Conservation (phyloP, 1,140 invertebrate species). For the Limonius californicus region DNA sequence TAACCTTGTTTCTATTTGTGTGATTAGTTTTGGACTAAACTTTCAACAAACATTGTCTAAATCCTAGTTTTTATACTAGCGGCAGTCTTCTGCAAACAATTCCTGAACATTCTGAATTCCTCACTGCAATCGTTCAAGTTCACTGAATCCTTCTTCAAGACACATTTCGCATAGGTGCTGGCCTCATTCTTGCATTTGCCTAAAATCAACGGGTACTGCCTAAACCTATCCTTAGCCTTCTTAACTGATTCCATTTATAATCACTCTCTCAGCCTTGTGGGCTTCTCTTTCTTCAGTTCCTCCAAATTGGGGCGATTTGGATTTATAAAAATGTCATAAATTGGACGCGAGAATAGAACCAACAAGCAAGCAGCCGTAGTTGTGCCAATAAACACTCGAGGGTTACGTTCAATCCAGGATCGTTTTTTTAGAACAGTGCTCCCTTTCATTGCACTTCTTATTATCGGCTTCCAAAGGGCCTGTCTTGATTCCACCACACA, state of each 20-base stretch:
- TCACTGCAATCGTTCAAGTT: slow-evolving; percentile 66
- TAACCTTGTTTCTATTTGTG: no score
- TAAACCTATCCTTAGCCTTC: slow-evolving; percentile 66
- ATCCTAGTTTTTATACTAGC: slow-evolving; percentile 61
- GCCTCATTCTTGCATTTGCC: slow-evolving; percentile 66
- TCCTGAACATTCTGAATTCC: slow-evolving; percentile 71
- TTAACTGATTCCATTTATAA: slow-evolving; percentile 76
- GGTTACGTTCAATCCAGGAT: slow-evolving; percentile 52
- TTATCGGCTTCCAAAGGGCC: slow-evolving; percentile 32
- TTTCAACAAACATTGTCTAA: slow-evolving; percentile 38
- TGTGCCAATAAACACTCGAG: slow-evolving; percentile 51
- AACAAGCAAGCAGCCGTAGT: slow-evolving; percentile 48
- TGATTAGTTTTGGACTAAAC: slow-evolving; percentile 4
- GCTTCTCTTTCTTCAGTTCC: slow-evolving; percentile 25
- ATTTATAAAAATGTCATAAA: slow-evolving; percentile 63
- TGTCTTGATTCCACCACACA: slow-evolving; percentile 64
- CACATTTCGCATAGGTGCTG: slow-evolving; percentile 70
- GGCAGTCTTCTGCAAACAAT: slow-evolving; percentile 65
- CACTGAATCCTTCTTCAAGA: slow-evolving; percentile 66
- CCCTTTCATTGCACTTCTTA: slow-evolving; percentile 35
- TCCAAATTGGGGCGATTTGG: slow-evolving; percentile 26
- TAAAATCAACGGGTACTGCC: slow-evolving; percentile 68
- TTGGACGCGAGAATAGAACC: slow-evolving; percentile 62
- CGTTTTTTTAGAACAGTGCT: slow-evolving; percentile 38
- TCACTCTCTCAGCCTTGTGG: no score